Percentiles rank a stretch among this genome's conserved stretches.
Evolutionary conservation across 2,113 vertebrate genomes (phyloP).

Genomic region (Australoheros scitulus): DNA sequence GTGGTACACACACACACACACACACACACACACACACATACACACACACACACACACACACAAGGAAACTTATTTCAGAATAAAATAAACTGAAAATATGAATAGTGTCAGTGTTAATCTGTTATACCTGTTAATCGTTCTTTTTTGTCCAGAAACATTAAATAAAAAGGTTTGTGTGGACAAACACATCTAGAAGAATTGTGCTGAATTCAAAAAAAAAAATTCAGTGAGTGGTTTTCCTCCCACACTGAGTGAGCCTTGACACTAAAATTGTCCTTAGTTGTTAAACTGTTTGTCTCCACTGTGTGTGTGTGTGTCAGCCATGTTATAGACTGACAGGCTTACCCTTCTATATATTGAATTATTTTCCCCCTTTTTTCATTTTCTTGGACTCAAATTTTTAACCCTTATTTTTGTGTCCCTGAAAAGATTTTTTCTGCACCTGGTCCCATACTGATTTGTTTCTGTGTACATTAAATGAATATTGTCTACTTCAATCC

Average conservation of each 20-base stretch:
- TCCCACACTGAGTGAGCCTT: not conserved
- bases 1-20: too few species aligned
- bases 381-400: not conserved
- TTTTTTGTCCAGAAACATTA: too few species aligned
- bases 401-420: not conserved
- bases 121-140: too few species aligned
- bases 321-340: not conserved
- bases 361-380: too few species aligned
- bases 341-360: not conserved
- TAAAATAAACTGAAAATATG: too few species aligned
- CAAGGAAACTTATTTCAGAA: not conserved
- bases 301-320: not conserved
- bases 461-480: not conserved
- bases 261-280: not conserved
- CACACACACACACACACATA: too few species aligned
- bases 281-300: constrained; percentile 1
- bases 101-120: too few species aligned
- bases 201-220: not conserved
- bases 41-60: not conserved
- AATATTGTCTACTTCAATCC: not conserved
- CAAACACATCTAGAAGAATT: not conserved
- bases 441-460: not conserved
- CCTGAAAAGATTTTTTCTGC: not conserved
- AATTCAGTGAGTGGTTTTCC: not conserved
- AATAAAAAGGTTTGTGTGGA: not conserved